Evolutionary conservation across 1,140 invertebrate genomes (phyloP), one percentile per base, ranked within the genome.

Genomic region (Sycobia sp.): DNA sequence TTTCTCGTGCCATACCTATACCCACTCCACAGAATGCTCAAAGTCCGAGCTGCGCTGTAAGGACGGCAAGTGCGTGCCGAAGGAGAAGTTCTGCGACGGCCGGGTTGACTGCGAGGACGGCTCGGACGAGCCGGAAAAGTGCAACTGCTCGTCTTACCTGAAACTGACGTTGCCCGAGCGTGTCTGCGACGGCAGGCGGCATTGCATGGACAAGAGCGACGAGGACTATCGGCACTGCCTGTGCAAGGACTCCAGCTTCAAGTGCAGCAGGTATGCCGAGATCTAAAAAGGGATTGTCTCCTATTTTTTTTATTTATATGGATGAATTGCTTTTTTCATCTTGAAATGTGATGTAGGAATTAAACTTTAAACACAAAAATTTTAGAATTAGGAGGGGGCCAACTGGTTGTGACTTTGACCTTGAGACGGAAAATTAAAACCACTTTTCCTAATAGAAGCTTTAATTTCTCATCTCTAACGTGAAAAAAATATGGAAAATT

Each of bases 171-270:
- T 83, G 65, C 87, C 88, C 9, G 77, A 83, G 4, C 84, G 85
- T 57, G 77, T 93, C 27, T 95, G 94, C 74, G 90, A 95, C 76
- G 90, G 91, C 9, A 81, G 88, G 5, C 79, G 89, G 23, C 87
- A 95, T 73, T 96, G 94, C 72, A 81, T 83, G 43, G 92, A 95
- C 73, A 88, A 89, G 69, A 87, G 84, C 27, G 93, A 95, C 74
- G 93, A 95, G 76, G 84, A 86, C 60, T 84, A 85, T 0, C 73
- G 79, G 32, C 76, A 83, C 5, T 93, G 91, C 68, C 77, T 80
- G 16, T 91, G 90, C 73, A 84, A 79, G 14, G 74, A 75, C 1
- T 67, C 73, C 8, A 81, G 76, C 38, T 86, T 84, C 44, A 77
- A 74, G 50, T 88, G 87, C 71, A 67, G 53, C 22, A 79, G 67